Evolutionary conservation across 2,888 invertebrate species (phyloP).

Genomic region (Chouioia cunea): DNA sequence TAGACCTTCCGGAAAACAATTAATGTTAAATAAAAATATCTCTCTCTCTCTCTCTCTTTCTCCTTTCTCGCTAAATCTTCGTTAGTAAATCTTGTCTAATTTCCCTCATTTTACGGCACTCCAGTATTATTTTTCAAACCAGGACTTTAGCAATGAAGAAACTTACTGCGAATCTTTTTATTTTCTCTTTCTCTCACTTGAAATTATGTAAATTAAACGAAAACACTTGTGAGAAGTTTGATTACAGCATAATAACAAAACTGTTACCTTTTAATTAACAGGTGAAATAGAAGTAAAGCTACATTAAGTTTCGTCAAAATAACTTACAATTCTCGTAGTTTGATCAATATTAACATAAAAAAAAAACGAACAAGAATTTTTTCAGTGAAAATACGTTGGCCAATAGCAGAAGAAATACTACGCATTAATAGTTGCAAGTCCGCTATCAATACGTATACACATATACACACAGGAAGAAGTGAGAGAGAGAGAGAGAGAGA

Average conservation of each 20-base stretch:
- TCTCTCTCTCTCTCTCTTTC: not conserved
- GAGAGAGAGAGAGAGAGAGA: slow-evolving; percentile 3
- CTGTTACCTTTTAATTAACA: too few relatives aligned
- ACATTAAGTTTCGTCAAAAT: too few relatives aligned
- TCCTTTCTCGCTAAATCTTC: slow-evolving; percentile 7
- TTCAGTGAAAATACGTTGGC: too few relatives aligned
- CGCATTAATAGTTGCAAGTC: too few relatives aligned
- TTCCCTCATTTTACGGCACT: slow-evolving; percentile 7
- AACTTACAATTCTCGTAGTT: too few relatives aligned
- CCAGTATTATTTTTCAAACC: slow-evolving; percentile 25
- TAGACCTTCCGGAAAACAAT: too few relatives aligned
- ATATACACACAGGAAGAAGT: too few relatives aligned
- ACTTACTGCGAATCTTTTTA: slow-evolving; percentile 33
- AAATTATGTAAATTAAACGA: slow-evolving; percentile 40
- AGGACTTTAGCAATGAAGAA: slow-evolving; percentile 16
- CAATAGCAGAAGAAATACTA: too few relatives aligned
- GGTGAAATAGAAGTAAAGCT: too few relatives aligned
- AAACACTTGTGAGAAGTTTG: slow-evolving; percentile 36
- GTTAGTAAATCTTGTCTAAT: slow-evolving; percentile 21
- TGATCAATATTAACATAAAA: too few relatives aligned
- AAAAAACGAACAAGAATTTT: too few relatives aligned
- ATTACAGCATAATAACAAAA: slow-evolving; percentile 16
- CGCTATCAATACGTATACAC: too few relatives aligned
- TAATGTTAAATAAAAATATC: not conserved
- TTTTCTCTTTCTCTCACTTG: slow-evolving; percentile 9